Conservation (phyloP, 1,140 invertebrate species). For the Drosophila ficusphila region DNA sequence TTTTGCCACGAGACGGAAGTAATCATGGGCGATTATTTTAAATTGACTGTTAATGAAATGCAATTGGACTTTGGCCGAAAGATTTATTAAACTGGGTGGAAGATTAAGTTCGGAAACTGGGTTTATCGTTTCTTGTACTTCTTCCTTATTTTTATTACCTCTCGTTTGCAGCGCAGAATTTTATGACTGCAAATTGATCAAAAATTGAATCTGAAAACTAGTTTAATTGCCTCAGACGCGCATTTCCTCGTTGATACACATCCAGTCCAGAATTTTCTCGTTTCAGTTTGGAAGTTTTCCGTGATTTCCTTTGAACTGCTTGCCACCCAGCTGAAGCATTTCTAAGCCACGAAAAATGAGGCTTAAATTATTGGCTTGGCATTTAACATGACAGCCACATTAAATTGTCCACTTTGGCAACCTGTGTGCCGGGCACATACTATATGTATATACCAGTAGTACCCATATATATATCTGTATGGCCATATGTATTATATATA, state of each 20-base stretch:
- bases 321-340: conserved; percentile 72
- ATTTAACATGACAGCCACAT: conserved; percentile 82
- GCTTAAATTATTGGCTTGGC: conserved; percentile 79
- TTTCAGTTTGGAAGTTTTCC: neutral
- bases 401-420: conserved; percentile 81
- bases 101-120: conserved; percentile 10
- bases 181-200: neutral
- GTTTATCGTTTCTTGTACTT: neutral
- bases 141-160: conserved; percentile 1
- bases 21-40: conserved; percentile 49
- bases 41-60: conserved; percentile 45
- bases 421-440: conserved; percentile 48
- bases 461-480: conserved; percentile 10
- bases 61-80: conserved; percentile 20
- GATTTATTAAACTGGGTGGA: conserved; percentile 12
- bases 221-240: too few relatives aligned
- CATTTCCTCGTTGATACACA: too few relatives aligned
- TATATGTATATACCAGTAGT: conserved; percentile 14
- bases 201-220: neutral
- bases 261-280: neutral
- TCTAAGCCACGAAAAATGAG: conserved; percentile 67
- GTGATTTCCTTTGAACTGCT: conserved; percentile 25
- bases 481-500: conserved; percentile 45
- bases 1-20: conserved; percentile 43
- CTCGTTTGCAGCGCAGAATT: neutral